Conservation (phyloP, 2,888 invertebrate genomes). For the Euspilapteryx auroguttella region DNA sequence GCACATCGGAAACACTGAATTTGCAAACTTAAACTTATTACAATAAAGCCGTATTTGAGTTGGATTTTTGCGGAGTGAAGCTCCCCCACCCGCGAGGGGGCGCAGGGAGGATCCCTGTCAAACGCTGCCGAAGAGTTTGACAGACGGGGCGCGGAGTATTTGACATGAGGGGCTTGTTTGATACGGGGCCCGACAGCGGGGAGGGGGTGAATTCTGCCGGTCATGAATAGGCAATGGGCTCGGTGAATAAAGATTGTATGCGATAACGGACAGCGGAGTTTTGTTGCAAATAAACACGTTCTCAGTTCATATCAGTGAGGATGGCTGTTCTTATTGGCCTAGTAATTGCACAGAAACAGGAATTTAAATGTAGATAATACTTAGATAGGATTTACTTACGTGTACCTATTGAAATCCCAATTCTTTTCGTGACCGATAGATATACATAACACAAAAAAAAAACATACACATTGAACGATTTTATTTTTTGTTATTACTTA, state of each 20-base stretch:
- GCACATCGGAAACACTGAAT: constrained; percentile 10
- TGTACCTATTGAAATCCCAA: too few relatives aligned
- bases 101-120: constrained; percentile 57
- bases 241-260: constrained; percentile 58
- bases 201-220: constrained; percentile 51
- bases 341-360: too few relatives aligned
- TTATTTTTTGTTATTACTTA: too few relatives aligned
- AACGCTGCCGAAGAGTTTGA: constrained; percentile 61
- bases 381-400: too few relatives aligned
- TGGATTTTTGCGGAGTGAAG: constrained; percentile 15
- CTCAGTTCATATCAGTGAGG: too few relatives aligned
- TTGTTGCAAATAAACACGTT: constrained; percentile 36
- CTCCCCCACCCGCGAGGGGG: constrained; percentile 28
- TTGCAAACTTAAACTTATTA: constrained; percentile 11
- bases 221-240: constrained; percentile 62
- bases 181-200: constrained; percentile 47
- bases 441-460: too few relatives aligned
- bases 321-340: too few relatives aligned
- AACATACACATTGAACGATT: too few relatives aligned
- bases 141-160: constrained; percentile 61
- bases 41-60: constrained; percentile 13
- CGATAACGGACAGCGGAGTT: constrained; percentile 40
- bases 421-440: too few relatives aligned
- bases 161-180: constrained; percentile 62
- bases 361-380: too few relatives aligned